Base-by-base conservation (phyloP, 2,797 vertebrate species). In the Alfaro cultratus region DNA sequence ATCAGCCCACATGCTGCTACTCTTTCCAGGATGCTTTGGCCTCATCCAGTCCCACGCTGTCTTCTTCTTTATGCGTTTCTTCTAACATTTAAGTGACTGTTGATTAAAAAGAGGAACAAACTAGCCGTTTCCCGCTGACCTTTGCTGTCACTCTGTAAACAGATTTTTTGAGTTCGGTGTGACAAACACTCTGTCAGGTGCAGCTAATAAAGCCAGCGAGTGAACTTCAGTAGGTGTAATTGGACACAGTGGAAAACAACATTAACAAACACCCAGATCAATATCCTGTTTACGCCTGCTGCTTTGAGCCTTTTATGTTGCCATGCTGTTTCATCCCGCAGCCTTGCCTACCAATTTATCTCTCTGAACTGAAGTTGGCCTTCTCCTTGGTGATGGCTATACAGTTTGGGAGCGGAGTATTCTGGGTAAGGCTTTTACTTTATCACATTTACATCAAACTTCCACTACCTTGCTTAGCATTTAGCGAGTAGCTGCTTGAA, bases 371-470 rank as follows among this genome's bases (percentile, higher is more conserved):
- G 75, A 95, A 94, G 85, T 83, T 93, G 8, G 91, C 91, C 0
- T 95, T 95, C 85, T 90, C 92, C 2, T 31, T 95, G 79, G 85
- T 82, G 5, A 95, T 94, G 88, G 93, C 79, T 16, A 93, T 95
- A 73, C 93, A 94, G 26, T 95, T 95, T 75, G 94, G 94, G 80
- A 95, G 93, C 64, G 94, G 90, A 49, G 80, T 95, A 9, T 94
- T 95, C 80, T 94, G 93, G 94, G 94, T 94, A 80, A 3, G 91
- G 85, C 4, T 8, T 53, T 1, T 51, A 0, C 16, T 34, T 53
- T 2, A 62, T 16, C 3, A 9, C 43, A 41, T 77, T 71, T 46
- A 71, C 13, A 9, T 26, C 68, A 46, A 71, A 29, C 26, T 12
- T 41, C 62, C 21, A 67, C 62, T 26, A 11, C 2, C 21, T 23